Percentiles rank a stretch among this genome's conserved stretches.
Evolutionary conservation across 2,888 invertebrate genomes (phyloP).

Genomic region (Atethmia centrago): DNA sequence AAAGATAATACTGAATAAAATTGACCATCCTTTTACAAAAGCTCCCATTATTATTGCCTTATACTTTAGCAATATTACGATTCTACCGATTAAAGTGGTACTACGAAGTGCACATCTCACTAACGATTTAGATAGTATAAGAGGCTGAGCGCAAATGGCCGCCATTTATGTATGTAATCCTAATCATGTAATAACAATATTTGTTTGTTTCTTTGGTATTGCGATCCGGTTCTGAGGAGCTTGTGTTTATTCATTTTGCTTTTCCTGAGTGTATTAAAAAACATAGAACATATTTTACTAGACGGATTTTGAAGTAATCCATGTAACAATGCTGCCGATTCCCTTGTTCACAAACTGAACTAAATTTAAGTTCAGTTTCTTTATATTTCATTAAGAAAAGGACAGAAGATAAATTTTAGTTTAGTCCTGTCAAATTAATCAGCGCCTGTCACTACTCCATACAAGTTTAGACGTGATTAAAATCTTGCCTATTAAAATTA

Average conservation of each 20-base stretch:
- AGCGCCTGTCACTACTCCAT: no score
- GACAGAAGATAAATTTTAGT: no score
- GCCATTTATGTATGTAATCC: conserved; percentile 53
- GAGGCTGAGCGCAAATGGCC: conserved; percentile 45
- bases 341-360: no score
- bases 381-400: no score
- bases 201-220: conserved; percentile 49
- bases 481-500: no score
- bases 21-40: conserved; percentile 28
- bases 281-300: neutral
- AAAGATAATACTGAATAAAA: conserved; percentile 10
- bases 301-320: no score
- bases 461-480: no score
- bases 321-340: no score
- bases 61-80: conserved; percentile 30
- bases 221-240: conserved; percentile 39
- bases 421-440: no score
- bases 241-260: conserved; percentile 32
- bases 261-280: conserved; percentile 5
- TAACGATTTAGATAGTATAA: conserved; percentile 56
- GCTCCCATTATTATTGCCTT: conserved; percentile 17
- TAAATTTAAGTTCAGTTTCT: no score
- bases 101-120: conserved; percentile 31
- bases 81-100: conserved; percentile 30
- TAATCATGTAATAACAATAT: conserved; percentile 59